These are phyloP conservation scores for Sibirionetta formosa DNA, from an alignment of 2,797 vertebrate genomes.

Conservation along the genomic window DNA sequence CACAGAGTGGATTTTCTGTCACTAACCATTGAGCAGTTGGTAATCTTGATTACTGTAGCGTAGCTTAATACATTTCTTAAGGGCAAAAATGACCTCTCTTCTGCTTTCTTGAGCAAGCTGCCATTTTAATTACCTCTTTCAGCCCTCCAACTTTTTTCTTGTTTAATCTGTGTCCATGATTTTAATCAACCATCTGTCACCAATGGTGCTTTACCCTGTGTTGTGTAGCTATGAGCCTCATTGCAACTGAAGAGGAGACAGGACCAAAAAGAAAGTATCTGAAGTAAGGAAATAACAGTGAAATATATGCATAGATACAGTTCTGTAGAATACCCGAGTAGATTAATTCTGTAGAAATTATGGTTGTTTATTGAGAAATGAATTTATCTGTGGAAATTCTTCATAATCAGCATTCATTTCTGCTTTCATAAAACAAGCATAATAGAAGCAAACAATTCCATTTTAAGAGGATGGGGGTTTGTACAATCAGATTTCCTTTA, in stretches of 20 bases:
- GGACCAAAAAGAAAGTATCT: neutral
- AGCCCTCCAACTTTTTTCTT: conserved; percentile 46
- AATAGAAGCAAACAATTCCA: neutral
- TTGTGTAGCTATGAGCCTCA: conserved; percentile 35
- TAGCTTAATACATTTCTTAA: conserved; percentile 63
- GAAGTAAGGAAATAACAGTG: conserved; percentile 33
- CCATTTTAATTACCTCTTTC: conserved; percentile 71
- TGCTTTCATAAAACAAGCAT: neutral
- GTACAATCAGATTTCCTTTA: neutral
- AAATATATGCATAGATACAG: neutral
- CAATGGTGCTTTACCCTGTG: conserved; percentile 25
- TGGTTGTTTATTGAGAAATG: neutral
- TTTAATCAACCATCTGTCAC: conserved; percentile 75
- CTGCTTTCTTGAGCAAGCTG: conserved; percentile 62
- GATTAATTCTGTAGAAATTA: neutral
- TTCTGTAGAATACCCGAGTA: neutral
- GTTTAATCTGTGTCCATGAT: conserved; percentile 51
- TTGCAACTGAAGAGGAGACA: conserved; percentile 14
- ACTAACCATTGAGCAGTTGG: conserved; percentile 29
- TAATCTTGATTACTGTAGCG: conserved; percentile 63
- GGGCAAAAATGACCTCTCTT: conserved; percentile 70
- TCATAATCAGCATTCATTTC: neutral
- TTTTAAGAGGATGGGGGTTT: neutral
- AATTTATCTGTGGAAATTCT: neutral
- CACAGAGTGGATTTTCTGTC: conserved; percentile 21